Percentiles rank a stretch among this genome's conserved stretches.
Evolutionary conservation across 1,140 invertebrate genomes (phyloP).

Genomic region (Ceratoteleas bidentatus): DNA sequence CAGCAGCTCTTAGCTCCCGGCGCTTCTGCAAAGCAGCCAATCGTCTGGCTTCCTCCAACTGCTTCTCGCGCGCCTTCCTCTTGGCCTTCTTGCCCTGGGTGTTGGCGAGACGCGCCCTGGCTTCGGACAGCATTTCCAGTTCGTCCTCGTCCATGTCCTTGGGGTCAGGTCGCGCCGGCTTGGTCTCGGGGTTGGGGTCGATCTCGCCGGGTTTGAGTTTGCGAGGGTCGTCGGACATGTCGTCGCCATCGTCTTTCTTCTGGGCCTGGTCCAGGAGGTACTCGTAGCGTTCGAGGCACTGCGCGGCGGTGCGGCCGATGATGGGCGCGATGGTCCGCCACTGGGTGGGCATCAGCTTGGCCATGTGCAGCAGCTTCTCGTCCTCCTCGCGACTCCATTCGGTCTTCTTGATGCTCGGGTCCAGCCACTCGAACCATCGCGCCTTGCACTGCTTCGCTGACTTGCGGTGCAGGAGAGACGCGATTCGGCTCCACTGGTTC

Average conservation of each 20-base stretch:
- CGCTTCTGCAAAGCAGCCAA: conserved; percentile 98
- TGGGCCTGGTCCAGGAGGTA: conserved; percentile 99
- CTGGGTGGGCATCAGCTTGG: conserved; percentile 99
- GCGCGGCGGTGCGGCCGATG: conserved; percentile 98
- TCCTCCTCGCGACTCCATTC: conserved; percentile 99
- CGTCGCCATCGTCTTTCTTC: conserved; percentile 97
- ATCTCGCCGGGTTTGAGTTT: conserved; percentile 99
- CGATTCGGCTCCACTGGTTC: conserved; percentile 99
- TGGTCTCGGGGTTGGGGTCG: conserved; percentile 99
- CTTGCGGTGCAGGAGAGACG: conserved; percentile 98
- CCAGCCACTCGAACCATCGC: conserved; percentile 99
- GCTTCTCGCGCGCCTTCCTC: conserved; percentile 98
- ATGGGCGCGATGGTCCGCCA: conserved; percentile 99
- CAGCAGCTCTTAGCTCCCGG: conserved; percentile 97
- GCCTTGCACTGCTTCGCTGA: conserved; percentile 99
- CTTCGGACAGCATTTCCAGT: conserved; percentile 99
- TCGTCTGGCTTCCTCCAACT: conserved; percentile 97
- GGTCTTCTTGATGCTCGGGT: conserved; percentile 99
- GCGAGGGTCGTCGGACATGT: conserved; percentile 95
- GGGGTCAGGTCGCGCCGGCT: conserved; percentile 99
- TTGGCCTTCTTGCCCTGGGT: conserved; percentile 99
- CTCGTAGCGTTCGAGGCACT: conserved; percentile 99
- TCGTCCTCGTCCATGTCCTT: conserved; percentile 99
- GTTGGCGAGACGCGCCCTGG: conserved; percentile 97
- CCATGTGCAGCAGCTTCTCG: conserved; percentile 98